Base-by-base conservation (phyloP, 2,797 vertebrate species). In the Bradypodion ventrale region DNA sequence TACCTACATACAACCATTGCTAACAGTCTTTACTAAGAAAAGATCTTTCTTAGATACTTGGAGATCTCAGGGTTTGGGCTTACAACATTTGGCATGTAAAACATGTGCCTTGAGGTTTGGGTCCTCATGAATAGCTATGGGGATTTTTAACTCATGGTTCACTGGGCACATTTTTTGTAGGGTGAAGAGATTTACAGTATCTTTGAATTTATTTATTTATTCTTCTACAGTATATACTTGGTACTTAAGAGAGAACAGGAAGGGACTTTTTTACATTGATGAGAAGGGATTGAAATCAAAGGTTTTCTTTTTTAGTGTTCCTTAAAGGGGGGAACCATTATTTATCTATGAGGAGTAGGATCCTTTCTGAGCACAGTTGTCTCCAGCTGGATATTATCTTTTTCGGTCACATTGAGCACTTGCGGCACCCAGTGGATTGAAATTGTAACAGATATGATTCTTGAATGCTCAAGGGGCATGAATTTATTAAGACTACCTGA, bases 361-460 rank as follows among this genome's bases (percentile, higher is more conserved):
- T 42, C 23, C 7, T 25, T 81, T 60, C 10, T 59, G 15, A 12
- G 32, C 49, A 72, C 27, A 72, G 37, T 5, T 35, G 56, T 42
- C 60, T 49, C n/a, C 40, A 7, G n/a, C 37, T 15, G n/a, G 25
- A 37, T 63, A 9, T 52, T 66, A 32, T 37, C 8, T 1, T 37
- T 78, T n/a, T 49, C 74, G 29, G 7, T 32, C 12, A 21, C 42
- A 8, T 85, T 87, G 83, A 68, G 37, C 52, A 49, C 66, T 0
- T n/a, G 32, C 88, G 90, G 90, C 92, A 88, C 86, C 87, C 75
- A 27, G 88, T 85, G 92, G 91, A 72, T n/a, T 82, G 59, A 25
- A 9, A 78, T 74, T 73, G 83, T 83, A 68, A 75, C 60, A 4
- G 5, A 81, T 42, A 56, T 46, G 3, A 7, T 13, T 16, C n/a